Conservation (phyloP, 2,113 vertebrate genomes). For the Isichthys henryi region DNA sequence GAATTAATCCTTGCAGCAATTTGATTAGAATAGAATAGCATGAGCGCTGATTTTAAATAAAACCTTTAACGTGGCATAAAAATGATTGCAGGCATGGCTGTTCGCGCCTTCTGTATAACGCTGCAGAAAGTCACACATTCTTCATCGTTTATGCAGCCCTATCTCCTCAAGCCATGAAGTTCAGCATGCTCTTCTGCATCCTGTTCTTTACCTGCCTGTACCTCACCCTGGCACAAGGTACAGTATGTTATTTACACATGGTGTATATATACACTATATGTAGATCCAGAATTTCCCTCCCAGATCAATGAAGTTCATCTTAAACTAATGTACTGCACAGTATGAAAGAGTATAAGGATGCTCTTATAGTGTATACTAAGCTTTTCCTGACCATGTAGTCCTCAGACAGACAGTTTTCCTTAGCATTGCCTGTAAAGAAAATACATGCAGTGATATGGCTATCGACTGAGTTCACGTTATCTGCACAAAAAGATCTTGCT, state of each 20-base stretch:
- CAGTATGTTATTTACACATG: neutral
- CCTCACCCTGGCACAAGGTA: slow-evolving; percentile 57
- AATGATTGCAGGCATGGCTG: neutral
- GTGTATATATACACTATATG: neutral
- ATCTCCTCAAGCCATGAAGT: slow-evolving; percentile 48
- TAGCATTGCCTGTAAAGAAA: neutral
- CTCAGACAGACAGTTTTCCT: neutral
- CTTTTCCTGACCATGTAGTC: neutral
- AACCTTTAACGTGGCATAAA: neutral
- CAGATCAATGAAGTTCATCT: neutral
- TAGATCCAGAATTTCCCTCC: neutral
- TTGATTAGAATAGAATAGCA: neutral
- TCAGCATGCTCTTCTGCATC: slow-evolving; percentile 42
- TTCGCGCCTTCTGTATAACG: no score
- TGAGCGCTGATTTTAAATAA: neutral
- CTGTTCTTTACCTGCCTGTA: slow-evolving; percentile 54
- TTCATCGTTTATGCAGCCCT: neutral
- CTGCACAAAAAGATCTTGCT: neutral
- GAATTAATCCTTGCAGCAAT: no score
- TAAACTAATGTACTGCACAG: neutral
- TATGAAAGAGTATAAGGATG: neutral
- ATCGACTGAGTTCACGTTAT: neutral
- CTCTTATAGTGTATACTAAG: neutral
- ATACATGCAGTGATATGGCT: neutral
- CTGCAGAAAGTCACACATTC: no score